These are phyloP conservation scores for Nezara viridula DNA, from an alignment of 2,888 invertebrate genomes.

Conservation along the genomic window DNA sequence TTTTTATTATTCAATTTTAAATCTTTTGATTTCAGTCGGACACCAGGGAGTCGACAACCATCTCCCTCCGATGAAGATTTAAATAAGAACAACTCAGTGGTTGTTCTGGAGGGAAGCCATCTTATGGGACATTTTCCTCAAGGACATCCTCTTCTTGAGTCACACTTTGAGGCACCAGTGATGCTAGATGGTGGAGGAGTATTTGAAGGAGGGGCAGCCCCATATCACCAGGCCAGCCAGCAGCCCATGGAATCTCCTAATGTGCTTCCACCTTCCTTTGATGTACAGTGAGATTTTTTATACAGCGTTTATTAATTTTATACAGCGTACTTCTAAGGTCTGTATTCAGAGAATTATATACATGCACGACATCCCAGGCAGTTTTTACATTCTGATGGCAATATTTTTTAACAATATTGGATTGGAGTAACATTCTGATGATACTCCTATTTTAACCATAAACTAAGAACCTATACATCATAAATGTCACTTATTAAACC, in stretches of 20 bases:
- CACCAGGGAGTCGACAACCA: constrained; percentile 91
- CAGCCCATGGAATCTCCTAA: constrained; percentile 67
- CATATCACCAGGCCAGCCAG: constrained; percentile 65
- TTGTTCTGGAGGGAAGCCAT: constrained; percentile 66
- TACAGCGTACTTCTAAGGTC: too few species aligned
- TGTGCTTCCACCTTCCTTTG: constrained; percentile 76
- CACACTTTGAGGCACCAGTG: constrained; percentile 67
- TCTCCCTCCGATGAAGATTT: constrained; percentile 91
- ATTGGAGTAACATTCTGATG: too few species aligned
- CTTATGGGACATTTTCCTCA: constrained; percentile 69
- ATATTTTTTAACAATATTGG: too few species aligned
- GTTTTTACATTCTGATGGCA: too few species aligned
- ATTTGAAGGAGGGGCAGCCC: constrained; percentile 64
- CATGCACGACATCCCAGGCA: too few species aligned
- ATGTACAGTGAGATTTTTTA: constrained; percentile 77
- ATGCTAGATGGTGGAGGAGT: constrained; percentile 65
- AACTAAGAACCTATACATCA: too few species aligned
- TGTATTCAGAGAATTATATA: too few species aligned
- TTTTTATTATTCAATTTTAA: background rate
- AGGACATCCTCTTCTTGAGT: constrained; percentile 64
- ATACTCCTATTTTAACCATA: too few species aligned
- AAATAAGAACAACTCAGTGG: constrained; percentile 71
- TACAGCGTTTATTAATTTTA: too few species aligned
- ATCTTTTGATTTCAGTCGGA: constrained; percentile 75
- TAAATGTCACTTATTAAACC: too few species aligned